Evolutionary conservation across 2,888 invertebrate species (phyloP), one percentile per base, ranked within the genome.

Genomic region (Alitta virens): DNA sequence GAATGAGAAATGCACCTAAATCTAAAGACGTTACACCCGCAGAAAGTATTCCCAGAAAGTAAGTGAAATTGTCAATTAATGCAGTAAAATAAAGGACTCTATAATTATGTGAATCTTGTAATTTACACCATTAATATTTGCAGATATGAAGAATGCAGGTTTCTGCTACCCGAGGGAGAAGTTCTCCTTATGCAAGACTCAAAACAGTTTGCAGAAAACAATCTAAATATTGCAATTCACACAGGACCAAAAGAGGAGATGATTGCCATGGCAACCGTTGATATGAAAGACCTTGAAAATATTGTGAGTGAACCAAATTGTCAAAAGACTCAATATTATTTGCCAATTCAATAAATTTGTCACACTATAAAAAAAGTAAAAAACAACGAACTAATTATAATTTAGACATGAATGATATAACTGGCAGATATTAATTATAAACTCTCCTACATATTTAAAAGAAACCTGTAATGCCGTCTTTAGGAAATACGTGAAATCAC

Each of bases 191-290:
- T 73, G 70, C 63, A 56, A 64, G 26, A 42, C 65, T 14, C 24
- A 46, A 23, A 5, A 18, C 51, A 52, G 25, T 56, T 56, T 16
- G 24, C 1, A 7, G 2, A 65, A 1, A 68, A 74, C 21, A 68
- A 67, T 55, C 62, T 77, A 3, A 72, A 72, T 56, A 68, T 78
- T 26, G 73, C 78, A 16, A 71, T 79, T 1, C 76, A 79, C 64
- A 67, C 67, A 60, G 79, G 78, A 23, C 69, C 71, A 24, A 72
- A 70, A 58, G 78, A 78, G 46, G 74, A 77, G 59, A 75, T 79
- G 60, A 67, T 76, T 65, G 79, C 79, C 62, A 77, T 79, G 77
- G 75, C 78, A 67, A 78, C 77, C 16, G 74, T 80, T 51, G 75
- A 78, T 40, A 67, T 77, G 33, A 69, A 71, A 7, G 78, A 79